Conservation (phyloP, 2,113 vertebrate species). For the Grammomys surdaster region DNA sequence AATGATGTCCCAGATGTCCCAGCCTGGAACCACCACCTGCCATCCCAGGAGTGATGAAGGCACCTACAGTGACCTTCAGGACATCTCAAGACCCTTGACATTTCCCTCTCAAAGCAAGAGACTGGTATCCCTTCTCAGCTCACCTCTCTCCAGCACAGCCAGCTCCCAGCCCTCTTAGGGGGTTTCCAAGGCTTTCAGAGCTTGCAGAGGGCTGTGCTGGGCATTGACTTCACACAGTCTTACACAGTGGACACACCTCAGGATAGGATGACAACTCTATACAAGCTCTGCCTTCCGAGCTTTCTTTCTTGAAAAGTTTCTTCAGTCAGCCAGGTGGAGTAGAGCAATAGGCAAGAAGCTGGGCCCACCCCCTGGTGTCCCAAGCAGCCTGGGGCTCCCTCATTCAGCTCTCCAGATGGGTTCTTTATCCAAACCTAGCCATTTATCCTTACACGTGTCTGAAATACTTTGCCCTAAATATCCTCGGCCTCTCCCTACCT, state of each 20-base stretch:
- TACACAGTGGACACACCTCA: too few species aligned
- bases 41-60: not conserved
- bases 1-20: not conserved
- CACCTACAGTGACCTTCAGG: not conserved
- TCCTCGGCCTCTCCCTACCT: not conserved
- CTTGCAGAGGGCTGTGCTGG: not conserved
- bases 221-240: not conserved
- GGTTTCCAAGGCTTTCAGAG: not conserved
- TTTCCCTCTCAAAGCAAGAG: not conserved
- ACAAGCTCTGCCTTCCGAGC: not conserved
- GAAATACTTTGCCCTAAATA: not conserved
- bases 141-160: not conserved
- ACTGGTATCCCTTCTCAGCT: not conserved
- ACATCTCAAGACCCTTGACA: not conserved
- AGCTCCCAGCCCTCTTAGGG: not conserved
- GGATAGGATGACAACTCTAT: not conserved
- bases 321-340: not conserved
- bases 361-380: not conserved
- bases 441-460: not conserved
- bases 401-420: not conserved
- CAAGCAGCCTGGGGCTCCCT: not conserved
- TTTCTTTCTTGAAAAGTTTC: not conserved
- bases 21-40: not conserved
- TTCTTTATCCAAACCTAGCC: not conserved
- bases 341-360: not conserved